Conservation (phyloP, 2,113 vertebrate species). For the Edolisoma coerulescens region DNA sequence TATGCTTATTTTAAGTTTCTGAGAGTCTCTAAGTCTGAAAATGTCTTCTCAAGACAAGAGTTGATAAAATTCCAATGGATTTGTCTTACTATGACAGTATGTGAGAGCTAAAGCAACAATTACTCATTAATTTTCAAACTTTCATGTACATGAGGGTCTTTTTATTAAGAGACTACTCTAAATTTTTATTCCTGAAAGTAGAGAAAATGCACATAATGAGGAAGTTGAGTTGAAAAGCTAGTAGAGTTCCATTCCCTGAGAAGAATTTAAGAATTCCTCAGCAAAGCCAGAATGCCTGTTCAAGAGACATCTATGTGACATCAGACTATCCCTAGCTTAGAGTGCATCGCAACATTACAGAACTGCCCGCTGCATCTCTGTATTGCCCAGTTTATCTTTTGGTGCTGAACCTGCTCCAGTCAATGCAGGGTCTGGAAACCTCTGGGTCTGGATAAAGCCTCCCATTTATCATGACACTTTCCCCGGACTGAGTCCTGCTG, state of each 20-base stretch:
- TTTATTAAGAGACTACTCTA: not conserved
- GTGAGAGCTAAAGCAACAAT: not conserved
- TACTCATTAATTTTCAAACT: not conserved
- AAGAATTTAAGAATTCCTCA: not conserved
- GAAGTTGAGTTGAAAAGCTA: not conserved
- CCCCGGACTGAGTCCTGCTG: not conserved
- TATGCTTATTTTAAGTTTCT: not conserved
- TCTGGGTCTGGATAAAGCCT: not conserved
- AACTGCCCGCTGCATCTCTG: accelerated
- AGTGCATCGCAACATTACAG: not conserved
- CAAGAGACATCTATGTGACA: not conserved
- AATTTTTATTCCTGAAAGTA: not conserved
- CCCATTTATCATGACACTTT: not conserved
- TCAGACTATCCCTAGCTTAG: not conserved
- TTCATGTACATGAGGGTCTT: not conserved
- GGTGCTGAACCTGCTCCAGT: not conserved
- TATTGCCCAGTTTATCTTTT: not conserved
- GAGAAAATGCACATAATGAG: not conserved
- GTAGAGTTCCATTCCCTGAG: not conserved
- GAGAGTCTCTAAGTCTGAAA: not conserved
- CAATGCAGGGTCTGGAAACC: not conserved
- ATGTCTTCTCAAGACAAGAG: not conserved
- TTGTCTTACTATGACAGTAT: not conserved
- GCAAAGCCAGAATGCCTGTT: not conserved
- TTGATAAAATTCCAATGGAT: not conserved